Conservation (phyloP, 2,113 vertebrate species). For the Rhinolophus ferrumequinum region DNA sequence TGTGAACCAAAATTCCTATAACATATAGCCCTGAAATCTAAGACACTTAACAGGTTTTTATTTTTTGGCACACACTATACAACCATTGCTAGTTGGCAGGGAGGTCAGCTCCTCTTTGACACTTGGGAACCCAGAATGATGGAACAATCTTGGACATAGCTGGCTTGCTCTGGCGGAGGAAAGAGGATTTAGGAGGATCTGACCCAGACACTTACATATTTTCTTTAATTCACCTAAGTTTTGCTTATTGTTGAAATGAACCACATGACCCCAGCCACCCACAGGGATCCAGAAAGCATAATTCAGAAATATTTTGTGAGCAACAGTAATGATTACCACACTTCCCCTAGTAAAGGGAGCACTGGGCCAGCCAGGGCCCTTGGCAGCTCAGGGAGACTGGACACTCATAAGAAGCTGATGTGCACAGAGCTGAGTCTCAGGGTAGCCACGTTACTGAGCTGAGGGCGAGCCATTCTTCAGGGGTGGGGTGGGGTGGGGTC, state of each 20-base stretch:
- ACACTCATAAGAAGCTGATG: background rate
- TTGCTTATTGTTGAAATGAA: background rate
- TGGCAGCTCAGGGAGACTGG: too few relatives aligned
- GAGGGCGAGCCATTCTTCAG: background rate
- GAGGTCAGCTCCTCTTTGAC: background rate
- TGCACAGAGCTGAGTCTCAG: background rate
- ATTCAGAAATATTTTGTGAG: background rate
- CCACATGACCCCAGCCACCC: background rate
- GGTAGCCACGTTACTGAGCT: background rate
- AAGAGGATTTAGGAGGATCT: background rate
- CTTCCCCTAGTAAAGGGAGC: background rate
- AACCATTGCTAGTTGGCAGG: background rate
- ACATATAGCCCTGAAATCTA: background rate
- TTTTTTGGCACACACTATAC: background rate
- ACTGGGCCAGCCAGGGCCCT: background rate
- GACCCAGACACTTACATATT: background rate
- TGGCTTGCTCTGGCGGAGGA: background rate
- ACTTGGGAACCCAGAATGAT: background rate
- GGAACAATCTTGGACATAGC: background rate
- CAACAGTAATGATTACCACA: background rate
- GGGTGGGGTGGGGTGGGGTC: too few relatives aligned
- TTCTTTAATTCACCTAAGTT: background rate
- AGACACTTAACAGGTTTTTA: background rate
- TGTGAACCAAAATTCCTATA: background rate
- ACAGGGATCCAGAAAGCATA: background rate